phyloP scores from a whole-genome alignment of 37 sponge, comb jelly and placozoan species.

The Oopsacas minuta region DNA sequence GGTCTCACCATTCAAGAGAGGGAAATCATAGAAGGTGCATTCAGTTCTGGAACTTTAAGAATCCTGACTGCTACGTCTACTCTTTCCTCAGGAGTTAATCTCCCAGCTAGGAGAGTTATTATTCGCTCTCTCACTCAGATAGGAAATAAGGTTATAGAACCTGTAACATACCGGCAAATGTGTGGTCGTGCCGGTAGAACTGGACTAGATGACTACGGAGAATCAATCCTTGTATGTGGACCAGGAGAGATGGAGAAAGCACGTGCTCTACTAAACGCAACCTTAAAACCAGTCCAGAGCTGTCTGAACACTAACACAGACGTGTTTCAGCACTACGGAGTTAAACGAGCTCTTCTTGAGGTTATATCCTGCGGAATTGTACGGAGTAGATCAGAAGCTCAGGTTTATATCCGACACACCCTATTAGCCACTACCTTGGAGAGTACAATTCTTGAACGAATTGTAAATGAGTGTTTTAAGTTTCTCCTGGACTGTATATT shows the following conservation, averaged over 20 bases:
- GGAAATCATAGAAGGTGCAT: slow-evolving; percentile 82
- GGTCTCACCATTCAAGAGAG: slow-evolving; percentile 96
- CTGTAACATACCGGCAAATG: slow-evolving; percentile 82
- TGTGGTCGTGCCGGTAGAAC: slow-evolving; percentile 92
- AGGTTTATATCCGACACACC: slow-evolving; percentile 55
- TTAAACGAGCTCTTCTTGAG: slow-evolving; percentile 91
- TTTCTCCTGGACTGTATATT: slow-evolving; percentile 74
- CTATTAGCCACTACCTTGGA: slow-evolving; percentile 67
- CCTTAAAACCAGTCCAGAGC: slow-evolving; percentile 63
- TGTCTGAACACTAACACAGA: slow-evolving; percentile 29
- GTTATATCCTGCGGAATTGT: slow-evolving; percentile 70
- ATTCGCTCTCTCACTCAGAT: slow-evolving; percentile 75
- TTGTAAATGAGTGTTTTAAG: slow-evolving; percentile 32
- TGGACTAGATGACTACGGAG: slow-evolving; percentile 81
- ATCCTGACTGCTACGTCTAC: slow-evolving; percentile 88
- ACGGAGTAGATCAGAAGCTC: slow-evolving; percentile 27
- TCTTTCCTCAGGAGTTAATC: slow-evolving; percentile 93
- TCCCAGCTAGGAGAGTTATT: slow-evolving; percentile 89
- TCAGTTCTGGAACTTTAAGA: slow-evolving; percentile 43
- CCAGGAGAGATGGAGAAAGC: slow-evolving; percentile 55
- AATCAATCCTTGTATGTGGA: slow-evolving; percentile 86
- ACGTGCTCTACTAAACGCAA: slow-evolving; percentile 37
- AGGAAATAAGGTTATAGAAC: background rate
- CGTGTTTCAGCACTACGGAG: slow-evolving; percentile 23
- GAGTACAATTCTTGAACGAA: background rate